These are phyloP conservation scores for Patella vulgata DNA, from an alignment of 1,140 invertebrate species.

Conservation along the genomic window DNA sequence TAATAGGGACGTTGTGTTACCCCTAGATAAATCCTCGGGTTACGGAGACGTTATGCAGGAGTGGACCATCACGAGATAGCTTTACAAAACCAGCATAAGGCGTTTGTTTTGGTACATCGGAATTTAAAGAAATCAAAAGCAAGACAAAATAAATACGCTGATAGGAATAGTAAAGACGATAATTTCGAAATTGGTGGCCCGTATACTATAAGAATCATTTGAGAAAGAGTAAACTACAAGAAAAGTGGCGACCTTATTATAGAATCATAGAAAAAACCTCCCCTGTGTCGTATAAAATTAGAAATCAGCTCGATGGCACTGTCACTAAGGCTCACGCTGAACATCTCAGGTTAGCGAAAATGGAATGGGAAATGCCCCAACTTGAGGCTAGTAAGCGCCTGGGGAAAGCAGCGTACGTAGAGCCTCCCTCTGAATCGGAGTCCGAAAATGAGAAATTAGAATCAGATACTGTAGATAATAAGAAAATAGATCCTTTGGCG, in stretches of 20 bases:
- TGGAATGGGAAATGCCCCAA: conserved; percentile 10
- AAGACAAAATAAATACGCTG: conserved; percentile 11
- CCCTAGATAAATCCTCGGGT: conserved; percentile 18
- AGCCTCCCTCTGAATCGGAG: not conserved
- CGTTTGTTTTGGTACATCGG: not conserved
- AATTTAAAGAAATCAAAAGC: conserved; percentile 1
- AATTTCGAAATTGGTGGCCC: conserved; percentile 10
- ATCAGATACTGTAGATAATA: too few relatives aligned
- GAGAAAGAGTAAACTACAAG: conserved; percentile 6
- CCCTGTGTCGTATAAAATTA: conserved; percentile 1
- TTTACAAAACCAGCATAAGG: conserved; percentile 12
- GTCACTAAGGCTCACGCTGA: conserved; percentile 8
- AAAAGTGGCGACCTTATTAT: conserved; percentile 15
- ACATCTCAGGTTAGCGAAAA: conserved; percentile 3
- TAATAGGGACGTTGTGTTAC: conserved; percentile 25
- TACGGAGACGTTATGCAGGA: conserved; percentile 13
- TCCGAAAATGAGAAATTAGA: too few relatives aligned
- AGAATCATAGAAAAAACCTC: conserved; percentile 8
- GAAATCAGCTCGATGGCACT: conserved; percentile 11
- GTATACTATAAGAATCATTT: not conserved
- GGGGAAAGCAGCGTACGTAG: conserved; percentile 1
- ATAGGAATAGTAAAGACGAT: not conserved
- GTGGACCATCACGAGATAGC: not conserved
- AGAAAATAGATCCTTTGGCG: not conserved
- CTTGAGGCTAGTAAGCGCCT: not conserved